Evolutionary conservation across 1,140 invertebrate genomes (phyloP), one percentile per base, ranked within the genome.

Genomic region (Dinoponera quadriceps): DNA sequence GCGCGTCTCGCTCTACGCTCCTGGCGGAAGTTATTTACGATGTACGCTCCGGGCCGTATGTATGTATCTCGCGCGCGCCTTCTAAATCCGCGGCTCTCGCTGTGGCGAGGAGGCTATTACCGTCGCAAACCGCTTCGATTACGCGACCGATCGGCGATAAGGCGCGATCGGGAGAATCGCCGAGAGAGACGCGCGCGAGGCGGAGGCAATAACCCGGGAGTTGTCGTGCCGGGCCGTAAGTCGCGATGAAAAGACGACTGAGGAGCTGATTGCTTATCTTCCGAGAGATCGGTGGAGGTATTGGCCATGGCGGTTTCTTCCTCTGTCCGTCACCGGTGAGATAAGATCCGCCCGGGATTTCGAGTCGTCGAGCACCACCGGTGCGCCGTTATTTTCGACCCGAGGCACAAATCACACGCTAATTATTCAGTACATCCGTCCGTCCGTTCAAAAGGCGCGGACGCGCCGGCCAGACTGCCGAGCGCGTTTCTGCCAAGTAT

Each of bases 181-280:
- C 4, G 38, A 11, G 38, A 44, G 38, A 11, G 38, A 44, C 0
- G 7, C 4, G 9, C 4, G 3, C 3, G 38, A 4, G 38, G 11
- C 3, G 7, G 2, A 9, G 11, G 38, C 3, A 9, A 44, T 3
- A 44, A 9, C 29, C 29, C 2, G 2, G 29, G 2, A 33, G 2
- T 9, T 33, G 2, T 2, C 4, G 7, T 1, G 11, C 4, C 1
- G 38, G 7, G 38, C 4, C 7, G 38, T 44, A 44, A 44, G 38
- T 33, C 5, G n/a, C n/a, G n/a, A 5, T 44, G 18, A 27, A 20
- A 38, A 49, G 62, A 18, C 11, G 20, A 9, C 48, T n/a, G n/a
- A n/a, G 25, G 59, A 69, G 48, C 63, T 49, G 55, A 38, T 78
- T 69, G 83, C 85, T 87, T 87, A 87, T 87, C 86, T 87, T 87